phyloP scores from a whole-genome alignment of 2,113 vertebrate species.

The Seriola dumerili region DNA sequence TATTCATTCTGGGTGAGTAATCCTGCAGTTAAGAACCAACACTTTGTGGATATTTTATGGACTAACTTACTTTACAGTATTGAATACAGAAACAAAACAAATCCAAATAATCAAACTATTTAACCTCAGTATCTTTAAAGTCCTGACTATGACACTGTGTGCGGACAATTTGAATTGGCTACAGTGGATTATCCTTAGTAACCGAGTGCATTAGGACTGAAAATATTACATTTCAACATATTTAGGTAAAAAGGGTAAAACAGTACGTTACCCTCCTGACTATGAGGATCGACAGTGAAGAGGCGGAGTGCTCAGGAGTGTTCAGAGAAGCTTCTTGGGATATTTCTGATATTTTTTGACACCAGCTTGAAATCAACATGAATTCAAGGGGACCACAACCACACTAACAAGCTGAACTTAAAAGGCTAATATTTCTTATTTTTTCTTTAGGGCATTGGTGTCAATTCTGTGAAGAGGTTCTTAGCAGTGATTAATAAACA shows the following conservation, averaged over 20 bases:
- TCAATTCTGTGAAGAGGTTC: background rate
- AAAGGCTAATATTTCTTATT: background rate
- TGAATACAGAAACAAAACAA: background rate
- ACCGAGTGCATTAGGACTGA: background rate
- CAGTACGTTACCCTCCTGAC: background rate
- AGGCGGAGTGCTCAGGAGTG: too few relatives aligned
- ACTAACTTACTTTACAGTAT: too few relatives aligned
- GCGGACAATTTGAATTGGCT: background rate
- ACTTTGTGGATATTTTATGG: too few relatives aligned
- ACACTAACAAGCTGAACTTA: too few relatives aligned
- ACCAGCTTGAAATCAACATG: too few relatives aligned
- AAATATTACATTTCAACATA: background rate
- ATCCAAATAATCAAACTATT: background rate
- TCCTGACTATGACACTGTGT: background rate
- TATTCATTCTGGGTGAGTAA: too few relatives aligned
- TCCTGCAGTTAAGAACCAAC: too few relatives aligned
- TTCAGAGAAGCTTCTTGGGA: too few relatives aligned
- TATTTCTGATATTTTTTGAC: too few relatives aligned
- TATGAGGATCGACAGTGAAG: background rate
- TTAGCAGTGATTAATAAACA: background rate
- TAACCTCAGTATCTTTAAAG: background rate
- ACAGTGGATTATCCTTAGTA: background rate
- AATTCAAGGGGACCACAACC: too few relatives aligned
- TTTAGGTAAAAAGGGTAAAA: background rate
- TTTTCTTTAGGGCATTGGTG: background rate